Base-by-base conservation (phyloP, 2,797 vertebrate genomes). In the Garrulus glandarius region DNA sequence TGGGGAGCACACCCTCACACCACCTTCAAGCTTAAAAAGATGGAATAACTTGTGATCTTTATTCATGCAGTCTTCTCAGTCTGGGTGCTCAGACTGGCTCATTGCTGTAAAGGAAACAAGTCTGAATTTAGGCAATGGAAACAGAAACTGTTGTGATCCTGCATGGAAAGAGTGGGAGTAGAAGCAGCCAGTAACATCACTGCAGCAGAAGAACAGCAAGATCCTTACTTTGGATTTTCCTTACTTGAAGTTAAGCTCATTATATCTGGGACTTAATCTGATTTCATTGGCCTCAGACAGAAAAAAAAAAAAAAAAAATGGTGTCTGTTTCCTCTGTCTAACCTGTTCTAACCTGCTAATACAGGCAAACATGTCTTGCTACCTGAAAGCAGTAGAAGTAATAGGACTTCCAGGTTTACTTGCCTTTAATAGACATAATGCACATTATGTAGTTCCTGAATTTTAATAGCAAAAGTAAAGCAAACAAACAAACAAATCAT, bases 1-100 rank as follows among this genome's bases (percentile, higher is more conserved):
- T 1, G 1, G 7, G 5, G 5, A 47, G 3, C 9, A 60, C 18
- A 68, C 7, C 8, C 12, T 41, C 15, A 36, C 10, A 53, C 18
- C 26, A 27, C 5, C 43, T 34, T 39, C 24, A 56, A 36, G 6
- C 3, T 71, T 43, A 70, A n/a, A 12, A 70, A 36, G 11, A 18
- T 30, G 12, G 65, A 76, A 72, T 6, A 3, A 27, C 9, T 27
- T 50, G 6, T 52, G 24, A 8, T 36, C 7, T 71, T 64, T 71
- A 15, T 78, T 63, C 61, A 57, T 46, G 7, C 22, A 29, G 10
- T 41, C 19, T 43, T 55, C 23, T 59, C 39, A 23, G 2, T 46
- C 29, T 89, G 14, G 1, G 8, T 60, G 13, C 13, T 84, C 10
- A 74, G 44, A 57, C 5, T 49, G 34, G 9, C 5, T 86, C 9